These are phyloP conservation scores for Lasiurus cinereus DNA, from an alignment of 2,113 vertebrate species.

Conservation along the genomic window DNA sequence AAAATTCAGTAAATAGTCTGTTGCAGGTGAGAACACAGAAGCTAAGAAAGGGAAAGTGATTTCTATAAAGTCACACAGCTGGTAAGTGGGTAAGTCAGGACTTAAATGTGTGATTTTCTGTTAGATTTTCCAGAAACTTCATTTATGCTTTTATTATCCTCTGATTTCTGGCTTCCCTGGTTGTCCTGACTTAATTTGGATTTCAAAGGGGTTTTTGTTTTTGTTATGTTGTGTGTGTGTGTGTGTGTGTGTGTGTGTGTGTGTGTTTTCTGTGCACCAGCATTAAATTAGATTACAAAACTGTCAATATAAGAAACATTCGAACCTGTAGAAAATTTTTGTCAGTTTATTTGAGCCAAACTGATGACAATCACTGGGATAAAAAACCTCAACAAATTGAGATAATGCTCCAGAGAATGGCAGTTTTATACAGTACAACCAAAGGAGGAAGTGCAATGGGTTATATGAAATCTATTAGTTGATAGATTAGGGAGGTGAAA, in stretches of 20 bases:
- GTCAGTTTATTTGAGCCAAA: background rate
- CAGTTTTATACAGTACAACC: background rate
- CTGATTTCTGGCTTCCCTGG: background rate
- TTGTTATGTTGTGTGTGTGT: background rate
- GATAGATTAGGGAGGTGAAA: background rate
- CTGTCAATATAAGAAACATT: background rate
- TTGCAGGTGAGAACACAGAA: background rate
- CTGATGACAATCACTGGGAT: background rate
- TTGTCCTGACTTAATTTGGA: background rate
- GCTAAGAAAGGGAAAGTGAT: background rate
- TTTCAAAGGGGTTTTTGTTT: background rate
- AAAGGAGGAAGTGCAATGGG: background rate
- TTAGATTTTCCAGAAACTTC: background rate
- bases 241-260: background rate
- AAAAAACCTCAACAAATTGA: background rate
- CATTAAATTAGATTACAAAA: constrained; percentile 2
- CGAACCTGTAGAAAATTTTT: background rate
- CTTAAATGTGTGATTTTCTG: background rate
- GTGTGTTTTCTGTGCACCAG: background rate
- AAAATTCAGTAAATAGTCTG: background rate
- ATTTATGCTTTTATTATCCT: background rate
- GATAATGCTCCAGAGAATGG: background rate
- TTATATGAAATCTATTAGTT: background rate
- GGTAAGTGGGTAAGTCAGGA: background rate
- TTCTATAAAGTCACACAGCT: background rate